phyloP scores from a whole-genome alignment of 2,797 vertebrate genomes.

The Gephyroberyx darwinii region DNA sequence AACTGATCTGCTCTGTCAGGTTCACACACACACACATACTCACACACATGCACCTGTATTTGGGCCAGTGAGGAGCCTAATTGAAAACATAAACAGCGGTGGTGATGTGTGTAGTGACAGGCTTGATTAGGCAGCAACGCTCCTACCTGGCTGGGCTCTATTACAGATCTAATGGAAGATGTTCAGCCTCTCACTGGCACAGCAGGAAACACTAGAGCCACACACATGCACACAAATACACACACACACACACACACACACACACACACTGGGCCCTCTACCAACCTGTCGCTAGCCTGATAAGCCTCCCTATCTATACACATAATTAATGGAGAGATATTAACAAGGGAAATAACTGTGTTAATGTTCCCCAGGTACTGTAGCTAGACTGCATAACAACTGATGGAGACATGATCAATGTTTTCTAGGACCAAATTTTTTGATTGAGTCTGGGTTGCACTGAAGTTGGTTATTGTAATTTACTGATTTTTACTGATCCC shows the following conservation, averaged over 20 bases:
- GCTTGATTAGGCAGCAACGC: constrained; percentile 71
- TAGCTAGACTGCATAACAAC: not conserved
- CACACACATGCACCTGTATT: not conserved
- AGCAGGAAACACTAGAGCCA: constrained; percentile 41
- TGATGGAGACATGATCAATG: not conserved
- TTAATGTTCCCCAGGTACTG: not conserved
- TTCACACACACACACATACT: constrained; percentile 27
- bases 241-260: constrained; percentile 2
- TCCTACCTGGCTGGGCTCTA: constrained; percentile 70
- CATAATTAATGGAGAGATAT: constrained; percentile 14
- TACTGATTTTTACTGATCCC: not conserved
- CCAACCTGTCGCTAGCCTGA: not conserved
- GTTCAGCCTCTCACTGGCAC: constrained; percentile 57
- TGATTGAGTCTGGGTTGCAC: not conserved
- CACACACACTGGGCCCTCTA: not conserved
- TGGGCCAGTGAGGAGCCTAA: constrained; percentile 55
- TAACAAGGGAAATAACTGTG: not conserved
- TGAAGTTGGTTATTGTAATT: not conserved
- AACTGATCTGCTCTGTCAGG: constrained; percentile 60
- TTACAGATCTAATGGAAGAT: constrained; percentile 71
- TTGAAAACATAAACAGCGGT: constrained; percentile 75
- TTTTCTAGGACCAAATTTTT: not conserved
- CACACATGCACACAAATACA: constrained; percentile 10
- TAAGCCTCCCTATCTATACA: not conserved
- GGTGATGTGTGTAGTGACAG: constrained; percentile 65